Percentiles rank a stretch among this genome's conserved stretches.
Evolutionary conservation across 2,113 vertebrate genomes (phyloP).

Genomic region (Podiceps cristatus): DNA sequence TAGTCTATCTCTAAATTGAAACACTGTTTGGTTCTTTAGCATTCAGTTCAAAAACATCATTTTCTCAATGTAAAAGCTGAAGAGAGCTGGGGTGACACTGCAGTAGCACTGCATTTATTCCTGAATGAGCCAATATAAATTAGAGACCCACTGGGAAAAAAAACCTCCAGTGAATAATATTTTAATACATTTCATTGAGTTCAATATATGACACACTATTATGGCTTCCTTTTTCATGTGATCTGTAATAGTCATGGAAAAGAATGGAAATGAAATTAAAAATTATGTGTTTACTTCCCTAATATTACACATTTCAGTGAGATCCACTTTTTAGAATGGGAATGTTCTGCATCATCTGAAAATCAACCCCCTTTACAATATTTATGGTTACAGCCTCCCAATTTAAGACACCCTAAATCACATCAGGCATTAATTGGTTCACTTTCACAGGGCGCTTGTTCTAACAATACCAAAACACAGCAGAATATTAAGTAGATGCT

Average conservation of each 20-base stretch:
- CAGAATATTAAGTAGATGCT: neutral
- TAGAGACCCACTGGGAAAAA: neutral
- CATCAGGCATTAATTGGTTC: neutral
- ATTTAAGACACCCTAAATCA: slow-evolving; percentile 27
- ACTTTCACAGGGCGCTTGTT: neutral
- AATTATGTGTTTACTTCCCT: neutral
- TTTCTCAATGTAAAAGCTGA: neutral
- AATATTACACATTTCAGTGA: neutral
- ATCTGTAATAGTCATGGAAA: neutral
- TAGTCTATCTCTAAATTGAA: neutral
- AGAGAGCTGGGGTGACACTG: neutral
- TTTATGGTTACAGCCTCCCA: neutral
- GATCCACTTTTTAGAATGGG: neutral
- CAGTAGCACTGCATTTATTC: neutral
- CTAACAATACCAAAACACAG: neutral
- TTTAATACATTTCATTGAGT: neutral
- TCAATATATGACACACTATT: neutral
- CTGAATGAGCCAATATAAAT: neutral
- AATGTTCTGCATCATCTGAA: neutral
- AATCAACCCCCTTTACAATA: slow-evolving; percentile 15
- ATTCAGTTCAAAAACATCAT: neutral
- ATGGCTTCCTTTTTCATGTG: neutral
- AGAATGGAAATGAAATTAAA: slow-evolving; percentile 17
- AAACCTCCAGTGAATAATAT: neutral
- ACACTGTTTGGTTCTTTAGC: neutral